Evolutionary conservation across 2,113 vertebrate species (phyloP), one percentile per base, ranked within the genome.

Genomic region (Mirounga angustirostris): DNA sequence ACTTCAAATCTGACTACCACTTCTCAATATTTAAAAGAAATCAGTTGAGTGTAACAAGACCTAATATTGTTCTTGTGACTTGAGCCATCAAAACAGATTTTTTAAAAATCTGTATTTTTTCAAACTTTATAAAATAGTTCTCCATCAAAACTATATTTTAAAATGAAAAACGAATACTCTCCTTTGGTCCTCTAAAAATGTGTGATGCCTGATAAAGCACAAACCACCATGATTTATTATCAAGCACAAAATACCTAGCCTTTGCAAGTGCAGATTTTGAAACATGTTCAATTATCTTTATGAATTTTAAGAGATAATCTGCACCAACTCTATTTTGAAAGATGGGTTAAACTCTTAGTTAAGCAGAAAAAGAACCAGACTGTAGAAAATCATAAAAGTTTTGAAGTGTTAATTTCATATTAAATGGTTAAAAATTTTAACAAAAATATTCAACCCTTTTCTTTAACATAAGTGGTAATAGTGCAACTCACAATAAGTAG

Each of bases 281-380:
- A 98, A 83, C 18, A 92, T 98, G 97, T 97, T 98, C 96, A 97
- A 94, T 74, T 74, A 95, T 93, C 65, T 36, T 96, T 98, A 97
- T 91, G 80, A 97, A 80, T 97, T 93, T 82, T 97, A 87, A 97
- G 98, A 98, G 63, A 84, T 94, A 98, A 96, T 76, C 24, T 33
- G 88, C 19, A 69, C 1, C 12, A 86, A 69, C 12, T 56, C 56
- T 79, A 52, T 52, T 52, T 54, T 11, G 30, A 95, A 96, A 94
- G 9, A 81, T 56, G 89, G 18, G 30, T 36, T 90, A 89, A 84
- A 89, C 16, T 54, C 19, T 88, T 90, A 52, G 26, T 81, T 94
- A 71, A 78, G 3, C 28, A 95, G 12, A 74, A 86, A 63, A 87
- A 92, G 22, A 78, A 56, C 9, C 36, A 65, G 3, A 69, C 22